Conservation (phyloP, 1,140 invertebrate species). For the Prorops nasuta region DNA sequence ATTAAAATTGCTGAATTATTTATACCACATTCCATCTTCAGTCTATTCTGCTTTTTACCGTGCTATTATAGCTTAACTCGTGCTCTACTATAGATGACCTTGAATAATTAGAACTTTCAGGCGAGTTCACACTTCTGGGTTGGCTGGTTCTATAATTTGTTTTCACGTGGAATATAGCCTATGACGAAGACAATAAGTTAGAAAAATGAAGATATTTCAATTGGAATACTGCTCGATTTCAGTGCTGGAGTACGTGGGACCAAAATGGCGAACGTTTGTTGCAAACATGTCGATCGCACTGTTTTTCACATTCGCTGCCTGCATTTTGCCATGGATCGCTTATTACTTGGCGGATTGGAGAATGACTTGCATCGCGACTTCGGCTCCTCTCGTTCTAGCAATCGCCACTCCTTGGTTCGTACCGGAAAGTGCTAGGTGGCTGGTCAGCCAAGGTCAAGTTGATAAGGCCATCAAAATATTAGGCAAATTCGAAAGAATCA, state of each 20-base stretch:
- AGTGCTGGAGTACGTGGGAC: constrained; percentile 86
- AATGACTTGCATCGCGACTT: constrained; percentile 68
- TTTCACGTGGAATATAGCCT: neutral
- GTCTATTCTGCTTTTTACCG: no score
- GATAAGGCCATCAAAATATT: constrained; percentile 76
- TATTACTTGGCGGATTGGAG: constrained; percentile 76
- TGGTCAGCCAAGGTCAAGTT: constrained; percentile 77
- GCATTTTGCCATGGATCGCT: constrained; percentile 79
- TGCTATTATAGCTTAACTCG: no score
- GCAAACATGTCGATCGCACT: constrained; percentile 88
- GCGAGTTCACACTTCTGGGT: no score
- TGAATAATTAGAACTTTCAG: no score
- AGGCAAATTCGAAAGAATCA: constrained; percentile 76
- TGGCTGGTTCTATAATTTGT: no score
- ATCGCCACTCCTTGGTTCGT: constrained; percentile 72
- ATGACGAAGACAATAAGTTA: neutral
- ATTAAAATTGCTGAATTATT: no score
- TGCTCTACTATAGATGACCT: no score
- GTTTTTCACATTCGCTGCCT: constrained; percentile 80
- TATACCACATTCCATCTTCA: no score
- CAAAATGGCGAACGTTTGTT: constrained; percentile 83
- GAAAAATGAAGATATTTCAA: neutral
- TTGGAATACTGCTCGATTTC: constrained; percentile 32
- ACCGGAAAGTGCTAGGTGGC: constrained; percentile 83
- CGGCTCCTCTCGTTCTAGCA: constrained; percentile 70